Percentiles rank a stretch among this genome's conserved stretches.
Conservation (phyloP, 2,113 vertebrate species). For the Onychorhynchus coronatus region DNA sequence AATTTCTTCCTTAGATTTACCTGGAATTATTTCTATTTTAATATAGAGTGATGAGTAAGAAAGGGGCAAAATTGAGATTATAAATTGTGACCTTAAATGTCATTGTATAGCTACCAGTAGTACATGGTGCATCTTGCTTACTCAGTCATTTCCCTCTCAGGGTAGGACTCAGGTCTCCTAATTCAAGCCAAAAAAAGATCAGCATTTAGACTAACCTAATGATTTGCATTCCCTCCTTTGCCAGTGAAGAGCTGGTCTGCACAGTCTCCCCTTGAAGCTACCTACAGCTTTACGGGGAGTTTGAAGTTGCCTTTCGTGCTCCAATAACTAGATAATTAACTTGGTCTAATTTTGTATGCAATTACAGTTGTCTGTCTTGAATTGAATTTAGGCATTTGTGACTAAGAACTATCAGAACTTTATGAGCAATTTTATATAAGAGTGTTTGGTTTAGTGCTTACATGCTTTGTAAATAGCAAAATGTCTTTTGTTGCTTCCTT, state of each 20-base stretch:
- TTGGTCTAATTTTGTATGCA: background rate
- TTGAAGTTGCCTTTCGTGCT: background rate
- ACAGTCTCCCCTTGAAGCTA: background rate
- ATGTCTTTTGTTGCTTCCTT: background rate
- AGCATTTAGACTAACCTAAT: background rate
- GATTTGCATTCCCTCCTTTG: background rate
- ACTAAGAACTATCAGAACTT: background rate
- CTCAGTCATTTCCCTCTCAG: background rate
- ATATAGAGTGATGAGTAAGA: background rate
- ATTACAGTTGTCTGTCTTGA: background rate
- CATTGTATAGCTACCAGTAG: background rate
- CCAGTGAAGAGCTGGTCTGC: background rate
- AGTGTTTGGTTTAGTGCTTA: background rate
- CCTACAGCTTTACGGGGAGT: background rate
- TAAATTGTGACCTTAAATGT: background rate
- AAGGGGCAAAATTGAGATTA: background rate
- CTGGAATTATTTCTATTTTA: background rate
- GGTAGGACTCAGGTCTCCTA: background rate
- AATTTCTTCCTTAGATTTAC: background rate
- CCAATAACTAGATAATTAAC: background rate
- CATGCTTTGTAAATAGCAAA: background rate
- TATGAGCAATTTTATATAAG: background rate
- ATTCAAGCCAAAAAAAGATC: background rate
- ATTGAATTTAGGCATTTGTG: background rate
- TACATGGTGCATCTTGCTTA: background rate